A percentile compares a stretch with the other conserved stretches of the same genome.
Evolutionary conservation across 2,113 vertebrate genomes (phyloP).

Genomic region (Myiozetetes cayanensis): DNA sequence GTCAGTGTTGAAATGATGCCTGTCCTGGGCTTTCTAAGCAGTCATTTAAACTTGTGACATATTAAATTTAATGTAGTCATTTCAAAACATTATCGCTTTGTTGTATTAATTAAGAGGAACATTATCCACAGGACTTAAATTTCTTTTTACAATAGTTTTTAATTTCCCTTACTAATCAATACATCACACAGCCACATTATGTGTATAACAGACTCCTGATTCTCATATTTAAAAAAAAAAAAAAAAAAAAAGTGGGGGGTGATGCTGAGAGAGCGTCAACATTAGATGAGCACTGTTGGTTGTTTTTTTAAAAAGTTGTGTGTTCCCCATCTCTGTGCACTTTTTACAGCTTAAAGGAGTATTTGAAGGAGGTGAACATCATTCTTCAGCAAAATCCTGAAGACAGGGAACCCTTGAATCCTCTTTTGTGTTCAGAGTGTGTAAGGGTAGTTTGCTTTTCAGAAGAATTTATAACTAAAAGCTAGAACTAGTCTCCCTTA

Average conservation of each 20-base stretch:
- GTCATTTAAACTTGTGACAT: not conserved
- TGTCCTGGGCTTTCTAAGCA: not conserved
- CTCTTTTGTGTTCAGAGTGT: not conserved
- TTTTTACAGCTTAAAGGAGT: not conserved
- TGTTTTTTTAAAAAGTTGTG: not conserved
- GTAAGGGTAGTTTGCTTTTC: no score
- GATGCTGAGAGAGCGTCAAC: not conserved
- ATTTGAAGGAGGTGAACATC: not conserved
- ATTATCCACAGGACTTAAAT: not conserved
- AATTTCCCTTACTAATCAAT: not conserved
- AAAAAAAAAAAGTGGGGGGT: rapidly evolving
- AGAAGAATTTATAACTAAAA: no score
- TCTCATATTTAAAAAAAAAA: not conserved
- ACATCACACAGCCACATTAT: not conserved
- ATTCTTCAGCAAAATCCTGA: not conserved
- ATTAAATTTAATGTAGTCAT: not conserved
- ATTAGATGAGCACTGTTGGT: not conserved
- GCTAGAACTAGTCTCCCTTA: no score
- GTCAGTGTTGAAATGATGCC: not conserved
- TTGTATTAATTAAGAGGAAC: not conserved
- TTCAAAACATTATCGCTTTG: not conserved
- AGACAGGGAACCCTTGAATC: not conserved
- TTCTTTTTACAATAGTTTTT: not conserved
- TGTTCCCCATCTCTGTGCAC: not conserved
- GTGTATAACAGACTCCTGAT: not conserved